A percentile compares a stretch with the other conserved stretches of the same genome.
phyloP scores from a whole-genome alignment of 1,140 invertebrate genomes.

The Lordiphosa stackelbergi region DNA sequence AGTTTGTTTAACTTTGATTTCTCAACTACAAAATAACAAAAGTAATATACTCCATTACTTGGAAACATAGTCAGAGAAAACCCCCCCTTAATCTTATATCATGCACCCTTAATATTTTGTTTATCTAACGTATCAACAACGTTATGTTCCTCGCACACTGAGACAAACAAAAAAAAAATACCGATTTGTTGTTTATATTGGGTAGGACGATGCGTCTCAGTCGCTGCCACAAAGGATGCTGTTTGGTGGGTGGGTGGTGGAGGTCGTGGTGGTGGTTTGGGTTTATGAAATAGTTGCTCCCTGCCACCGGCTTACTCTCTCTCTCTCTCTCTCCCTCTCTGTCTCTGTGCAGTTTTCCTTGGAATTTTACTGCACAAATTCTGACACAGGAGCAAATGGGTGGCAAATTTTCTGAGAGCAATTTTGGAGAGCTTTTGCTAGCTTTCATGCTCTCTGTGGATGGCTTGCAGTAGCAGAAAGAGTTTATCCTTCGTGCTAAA shows the following conservation, averaged over 20 bases:
- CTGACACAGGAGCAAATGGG: slow-evolving; percentile 49
- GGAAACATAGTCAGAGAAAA: not conserved
- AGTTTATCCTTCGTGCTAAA: slow-evolving; percentile 76
- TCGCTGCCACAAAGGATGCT: slow-evolving; percentile 33
- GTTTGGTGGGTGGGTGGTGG: slow-evolving; percentile 42
- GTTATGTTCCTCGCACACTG: slow-evolving; percentile 30
- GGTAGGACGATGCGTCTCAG: slow-evolving; percentile 22
- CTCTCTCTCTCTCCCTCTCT: slow-evolving; percentile 12
- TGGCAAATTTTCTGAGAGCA: slow-evolving; percentile 7
- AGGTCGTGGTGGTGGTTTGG: slow-evolving; percentile 5
- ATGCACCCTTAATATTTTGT: slow-evolving; percentile 64
- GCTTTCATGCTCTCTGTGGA: slow-evolving; percentile 10
- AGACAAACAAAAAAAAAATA: slow-evolving; percentile 49
- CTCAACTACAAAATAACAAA: too few relatives aligned
- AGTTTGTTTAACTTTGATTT: too few relatives aligned
- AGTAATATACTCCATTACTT: not conserved
- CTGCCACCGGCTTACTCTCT: slow-evolving; percentile 32
- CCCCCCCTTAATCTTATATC: slow-evolving; percentile 33
- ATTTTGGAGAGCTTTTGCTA: slow-evolving; percentile 37
- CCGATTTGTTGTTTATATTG: slow-evolving; percentile 66
- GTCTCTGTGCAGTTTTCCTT: slow-evolving; percentile 42
- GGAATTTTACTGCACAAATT: slow-evolving; percentile 66
- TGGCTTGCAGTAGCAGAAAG: slow-evolving; percentile 51
- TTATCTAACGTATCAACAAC: slow-evolving; percentile 55
- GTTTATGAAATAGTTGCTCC: slow-evolving; percentile 28